A percentile compares a stretch with the other conserved stretches of the same genome.
Conservation (phyloP, 2,113 vertebrate species). For the Myrmecophaga tridactyla region DNA sequence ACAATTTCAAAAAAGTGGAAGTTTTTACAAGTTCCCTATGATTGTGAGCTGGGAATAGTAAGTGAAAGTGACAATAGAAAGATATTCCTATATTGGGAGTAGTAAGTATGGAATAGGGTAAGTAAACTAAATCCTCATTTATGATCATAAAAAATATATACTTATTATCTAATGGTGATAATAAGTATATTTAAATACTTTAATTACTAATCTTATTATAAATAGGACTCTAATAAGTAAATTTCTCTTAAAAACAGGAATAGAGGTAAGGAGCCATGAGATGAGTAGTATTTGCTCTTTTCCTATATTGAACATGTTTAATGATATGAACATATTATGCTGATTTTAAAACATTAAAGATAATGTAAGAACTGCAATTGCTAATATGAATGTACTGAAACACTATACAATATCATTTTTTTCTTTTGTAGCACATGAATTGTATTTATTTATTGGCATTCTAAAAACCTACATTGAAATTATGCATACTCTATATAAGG, state of each 20-base stretch:
- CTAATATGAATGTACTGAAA: neutral
- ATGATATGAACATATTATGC: neutral
- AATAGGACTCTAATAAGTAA: neutral
- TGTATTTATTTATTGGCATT: neutral
- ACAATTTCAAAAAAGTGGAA: neutral
- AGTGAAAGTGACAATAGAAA: neutral
- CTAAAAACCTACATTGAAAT: neutral
- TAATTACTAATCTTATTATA: neutral
- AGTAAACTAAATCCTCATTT: neutral
- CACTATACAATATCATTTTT: neutral
- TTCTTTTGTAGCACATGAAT: neutral
- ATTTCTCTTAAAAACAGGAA: neutral
- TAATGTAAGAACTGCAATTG: neutral
- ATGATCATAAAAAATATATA: neutral
- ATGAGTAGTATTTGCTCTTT: neutral
- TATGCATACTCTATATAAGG: neutral
- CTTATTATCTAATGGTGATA: neutral
- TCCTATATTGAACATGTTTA: neutral
- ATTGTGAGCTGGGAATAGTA: neutral
- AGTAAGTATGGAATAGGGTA: accelerated
- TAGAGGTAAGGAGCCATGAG: neutral
- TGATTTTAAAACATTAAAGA: neutral
- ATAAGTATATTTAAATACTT: neutral
- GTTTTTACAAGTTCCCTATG: neutral
- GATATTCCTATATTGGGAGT: neutral